These are phyloP conservation scores for Leptobrachium ailaonicum DNA, from an alignment of 2,113 vertebrate genomes.

Conservation along the genomic window DNA sequence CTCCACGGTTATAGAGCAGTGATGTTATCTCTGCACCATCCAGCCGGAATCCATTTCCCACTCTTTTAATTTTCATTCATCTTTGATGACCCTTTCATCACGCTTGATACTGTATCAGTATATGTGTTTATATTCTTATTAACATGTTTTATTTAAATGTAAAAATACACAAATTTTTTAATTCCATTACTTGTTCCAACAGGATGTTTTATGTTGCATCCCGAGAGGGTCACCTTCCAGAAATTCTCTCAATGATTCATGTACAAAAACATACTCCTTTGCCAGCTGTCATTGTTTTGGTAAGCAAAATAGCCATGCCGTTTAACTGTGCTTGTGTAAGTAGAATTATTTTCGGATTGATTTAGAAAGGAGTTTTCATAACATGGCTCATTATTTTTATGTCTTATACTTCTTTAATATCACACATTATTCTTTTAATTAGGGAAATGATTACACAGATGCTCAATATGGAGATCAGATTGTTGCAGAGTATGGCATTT, in stretches of 20 bases:
- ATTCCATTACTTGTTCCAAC: conserved; percentile 60
- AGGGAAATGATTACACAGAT: conserved; percentile 28
- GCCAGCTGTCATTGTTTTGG: conserved; percentile 91
- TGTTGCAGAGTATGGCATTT: background rate
- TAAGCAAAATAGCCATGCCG: conserved; percentile 62
- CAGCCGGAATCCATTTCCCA: no score
- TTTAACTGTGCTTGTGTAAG: background rate
- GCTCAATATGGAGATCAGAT: conserved; percentile 3
- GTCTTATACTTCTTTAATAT: background rate
- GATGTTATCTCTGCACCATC: no score
- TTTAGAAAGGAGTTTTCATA: background rate
- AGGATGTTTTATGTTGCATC: conserved; percentile 96
- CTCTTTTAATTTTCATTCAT: no score
- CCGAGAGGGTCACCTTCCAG: conserved; percentile 93
- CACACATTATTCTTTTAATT: background rate
- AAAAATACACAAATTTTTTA: background rate
- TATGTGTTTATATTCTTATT: background rate
- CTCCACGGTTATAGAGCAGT: no score
- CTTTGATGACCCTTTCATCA: no score
- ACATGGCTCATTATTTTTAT: conserved; percentile 28
- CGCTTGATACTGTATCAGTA: no score
- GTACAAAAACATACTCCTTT: conserved; percentile 91
- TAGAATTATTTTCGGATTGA: background rate
- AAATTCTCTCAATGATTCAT: conserved; percentile 96
- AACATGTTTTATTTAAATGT: background rate